Base-by-base conservation (phyloP, 2,888 invertebrate genomes). In the Thera obeliscata region DNA sequence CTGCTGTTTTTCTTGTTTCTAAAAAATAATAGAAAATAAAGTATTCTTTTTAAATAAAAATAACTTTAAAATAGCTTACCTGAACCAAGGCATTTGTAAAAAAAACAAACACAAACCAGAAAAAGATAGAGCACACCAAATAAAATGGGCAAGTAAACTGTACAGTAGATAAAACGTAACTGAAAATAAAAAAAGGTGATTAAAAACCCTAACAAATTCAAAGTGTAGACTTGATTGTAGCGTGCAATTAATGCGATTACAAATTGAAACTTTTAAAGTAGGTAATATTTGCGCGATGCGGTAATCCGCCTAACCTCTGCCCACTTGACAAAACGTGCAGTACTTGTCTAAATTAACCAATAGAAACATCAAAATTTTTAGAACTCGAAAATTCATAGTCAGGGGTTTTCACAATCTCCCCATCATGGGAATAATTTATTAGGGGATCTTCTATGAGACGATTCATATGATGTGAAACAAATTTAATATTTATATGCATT, bases 191-290 rank as follows among this genome's bases (percentile, higher is more conserved):
- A 70, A 68, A 72, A 74, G 5, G 43, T 52, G 46, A 12, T 2
- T 36, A 46, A 38, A 56, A 22, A 35, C 41, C 65, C 67, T 61
- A 62, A 64, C 62, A 72, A 73, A 87, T 90, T 91, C 87, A 85
- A 92, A 92, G 91, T 91, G 91, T 91, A 87, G 91, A 91, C 86
- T 81, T 78, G 65, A 78, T 72, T 61, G 74, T 80, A 85, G 84
- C 88, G 88, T 85, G 91, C 92, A 91, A 90, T 91, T 90, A 85
- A 86, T 78, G 74, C 43, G 8, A 78, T 74, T 73, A 73, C 70
- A 72, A 71, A 71, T 72, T 72, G 73, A 71, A 63, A 64, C 74
- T 68, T 69, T 63, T 56, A 66, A 71, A 72, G 22, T 22, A 36
- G 6, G 38, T 46, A 46, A 46, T 9, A 46, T 78, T 52, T 66